A percentile compares a stretch with the other conserved stretches of the same genome.
Conservation (phyloP, 2,888 invertebrate species). For the Limnephilus lunatus region DNA sequence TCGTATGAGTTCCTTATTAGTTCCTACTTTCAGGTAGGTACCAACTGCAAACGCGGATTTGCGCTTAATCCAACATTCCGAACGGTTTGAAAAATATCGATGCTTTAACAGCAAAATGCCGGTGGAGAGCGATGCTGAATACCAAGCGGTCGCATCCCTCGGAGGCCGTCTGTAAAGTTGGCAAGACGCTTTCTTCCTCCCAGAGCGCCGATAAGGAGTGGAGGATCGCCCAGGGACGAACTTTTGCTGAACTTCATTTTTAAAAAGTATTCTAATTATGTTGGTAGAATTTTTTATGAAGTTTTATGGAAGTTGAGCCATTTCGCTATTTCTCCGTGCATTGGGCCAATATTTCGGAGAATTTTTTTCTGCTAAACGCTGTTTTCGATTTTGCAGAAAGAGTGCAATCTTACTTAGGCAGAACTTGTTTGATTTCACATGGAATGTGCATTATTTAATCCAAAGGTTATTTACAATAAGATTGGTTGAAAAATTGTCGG, state of each 20-base stretch:
- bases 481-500: too few relatives aligned
- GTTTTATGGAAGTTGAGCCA: neutral
- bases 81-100: conserved; percentile 3
- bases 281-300: neutral
- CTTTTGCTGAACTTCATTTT: neutral
- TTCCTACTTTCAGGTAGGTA: neutral
- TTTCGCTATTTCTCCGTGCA: neutral
- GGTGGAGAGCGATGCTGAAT: neutral
- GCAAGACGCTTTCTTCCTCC: conserved; percentile 12
- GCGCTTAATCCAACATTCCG: neutral
- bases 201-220: neutral
- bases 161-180: conserved; percentile 41
- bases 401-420: too few relatives aligned
- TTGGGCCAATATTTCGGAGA: neutral
- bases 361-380: neutral
- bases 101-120: neutral
- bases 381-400: neutral
- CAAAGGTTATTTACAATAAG: too few relatives aligned
- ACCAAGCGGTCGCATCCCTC: neutral
- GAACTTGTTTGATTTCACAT: too few relatives aligned
- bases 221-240: conserved; percentile 20
- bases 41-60: neutral
- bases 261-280: neutral
- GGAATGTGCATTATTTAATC: too few relatives aligned
- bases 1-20: too few relatives aligned